These are phyloP conservation scores for Numenius phaeopus DNA, from an alignment of 2,797 vertebrate species.

Conservation along the genomic window DNA sequence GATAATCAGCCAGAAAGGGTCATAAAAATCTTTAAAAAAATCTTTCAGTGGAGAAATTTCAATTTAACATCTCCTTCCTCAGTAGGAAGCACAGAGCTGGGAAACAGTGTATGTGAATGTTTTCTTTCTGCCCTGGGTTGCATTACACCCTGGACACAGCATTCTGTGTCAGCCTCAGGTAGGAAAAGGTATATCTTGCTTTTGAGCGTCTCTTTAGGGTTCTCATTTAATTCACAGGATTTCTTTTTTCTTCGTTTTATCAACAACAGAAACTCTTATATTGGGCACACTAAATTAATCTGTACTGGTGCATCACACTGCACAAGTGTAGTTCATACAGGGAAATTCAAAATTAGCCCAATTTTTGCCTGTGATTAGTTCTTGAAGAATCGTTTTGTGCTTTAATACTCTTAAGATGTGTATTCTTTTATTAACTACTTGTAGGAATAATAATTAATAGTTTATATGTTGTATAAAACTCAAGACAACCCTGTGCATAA, in stretches of 20 bases:
- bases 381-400: background rate
- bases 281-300: background rate
- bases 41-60: background rate
- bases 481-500: background rate
- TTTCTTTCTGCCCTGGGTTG: background rate
- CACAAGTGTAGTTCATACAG: background rate
- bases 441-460: background rate
- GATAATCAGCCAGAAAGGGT: background rate
- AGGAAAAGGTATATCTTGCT: background rate
- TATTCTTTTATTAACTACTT: background rate
- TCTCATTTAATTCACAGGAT: background rate
- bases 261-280: background rate
- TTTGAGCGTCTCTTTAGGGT: background rate
- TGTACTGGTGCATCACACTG: background rate
- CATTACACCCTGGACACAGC: background rate
- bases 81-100: background rate
- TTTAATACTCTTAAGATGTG: background rate
- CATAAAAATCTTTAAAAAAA: background rate
- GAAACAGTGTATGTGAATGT: background rate
- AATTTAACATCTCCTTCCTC: background rate
- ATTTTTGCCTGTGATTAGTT: background rate
- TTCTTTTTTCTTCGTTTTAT: background rate
- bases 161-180: background rate
- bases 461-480: background rate
- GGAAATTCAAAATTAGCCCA: background rate